Evolutionary conservation across 2,797 vertebrate genomes (phyloP), one percentile per base, ranked within the genome.

Genomic region (Tapirus indicus): DNA sequence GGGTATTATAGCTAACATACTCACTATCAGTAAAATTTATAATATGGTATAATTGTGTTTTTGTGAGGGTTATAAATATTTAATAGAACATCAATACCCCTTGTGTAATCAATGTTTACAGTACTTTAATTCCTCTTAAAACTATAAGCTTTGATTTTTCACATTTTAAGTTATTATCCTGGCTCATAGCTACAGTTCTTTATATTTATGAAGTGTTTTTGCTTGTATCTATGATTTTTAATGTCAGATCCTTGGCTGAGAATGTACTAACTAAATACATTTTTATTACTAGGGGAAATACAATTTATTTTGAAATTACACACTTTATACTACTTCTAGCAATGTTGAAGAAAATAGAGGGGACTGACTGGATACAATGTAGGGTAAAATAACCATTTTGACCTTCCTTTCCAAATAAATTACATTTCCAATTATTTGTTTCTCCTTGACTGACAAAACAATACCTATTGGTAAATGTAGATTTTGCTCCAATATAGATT

Each of bases 241-340:
- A 82, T 60, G 3, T 27, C 6, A 79, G 79, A 79, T 74, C 25
- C 47, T 93, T 84, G n/a, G 4, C 56, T 85, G 71, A 92, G n/a
- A 87, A 56, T 84, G 41, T 7, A 29, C 54, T 94, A 54, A 69
- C 60, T 69, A 74, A 92, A 14, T 74, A 58, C 0, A 90, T 49
- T 82, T 58, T 64, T 88, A 38, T 56, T 66, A 52, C 54, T 32
- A 32, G 38, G 66, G 18, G 9, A 88, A 93, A 94, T 64, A 66
- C 1, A 75, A 68, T 71, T 35, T 62, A 68, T 68, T 96, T 95
- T 87, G n/a, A 93, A 93, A 88, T 75, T 74, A 80, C 13, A 56
- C 5, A 62, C 14, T 87, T 60, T n/a, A 72, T 69, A 84, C 17
- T 91, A 44, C 29, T 90, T 85, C 44, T 83, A 96, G 35, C 17